Conservation (phyloP, 2,888 invertebrate species). For the Ecliptopera silaceata region DNA sequence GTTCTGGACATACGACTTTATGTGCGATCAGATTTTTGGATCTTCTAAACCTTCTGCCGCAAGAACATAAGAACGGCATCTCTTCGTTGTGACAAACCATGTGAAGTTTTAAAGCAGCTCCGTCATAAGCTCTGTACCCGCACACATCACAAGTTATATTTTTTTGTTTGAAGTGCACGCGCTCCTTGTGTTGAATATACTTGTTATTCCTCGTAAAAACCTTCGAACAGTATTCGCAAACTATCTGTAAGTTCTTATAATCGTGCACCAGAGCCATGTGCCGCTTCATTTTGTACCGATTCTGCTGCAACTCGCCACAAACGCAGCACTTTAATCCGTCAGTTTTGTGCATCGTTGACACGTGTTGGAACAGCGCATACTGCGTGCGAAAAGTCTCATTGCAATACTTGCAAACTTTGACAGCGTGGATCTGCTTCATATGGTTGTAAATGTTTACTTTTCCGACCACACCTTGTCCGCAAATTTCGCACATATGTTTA, state of each 20-base stretch:
- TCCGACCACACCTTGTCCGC: slow-evolving; percentile 53
- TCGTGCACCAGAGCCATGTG: slow-evolving; percentile 45
- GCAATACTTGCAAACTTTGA: slow-evolving; percentile 14
- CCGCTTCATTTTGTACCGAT: slow-evolving; percentile 37
- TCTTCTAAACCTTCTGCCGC: slow-evolving; percentile 9
- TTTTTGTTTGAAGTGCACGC: slow-evolving; percentile 40
- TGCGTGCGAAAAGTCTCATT: slow-evolving; percentile 10
- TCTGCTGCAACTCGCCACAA: slow-evolving; percentile 37
- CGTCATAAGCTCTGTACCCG: slow-evolving; percentile 5
- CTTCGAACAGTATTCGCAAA: slow-evolving; percentile 57
- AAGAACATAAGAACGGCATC: slow-evolving; percentile 1
- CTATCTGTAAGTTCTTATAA: slow-evolving; percentile 37
- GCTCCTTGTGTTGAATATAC: slow-evolving; percentile 44
- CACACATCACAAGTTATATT: slow-evolving; percentile 10
- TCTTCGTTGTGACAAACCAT: slow-evolving; percentile 7
- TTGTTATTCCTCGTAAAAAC: slow-evolving; percentile 43
- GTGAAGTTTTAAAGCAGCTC: not conserved
- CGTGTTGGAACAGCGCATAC: slow-evolving; percentile 13
- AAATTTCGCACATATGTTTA: slow-evolving; percentile 52
- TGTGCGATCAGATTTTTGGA: slow-evolving; percentile 3
- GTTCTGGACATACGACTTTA: not conserved
- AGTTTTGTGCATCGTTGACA: not conserved
- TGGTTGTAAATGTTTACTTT: slow-evolving; percentile 50
- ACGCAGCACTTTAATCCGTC: slow-evolving; percentile 14
- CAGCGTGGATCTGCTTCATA: slow-evolving; percentile 42